Percentiles rank a stretch among this genome's conserved stretches.
Evolutionary conservation across 2,888 invertebrate species (phyloP).

Genomic region (Andrena bicolor): DNA sequence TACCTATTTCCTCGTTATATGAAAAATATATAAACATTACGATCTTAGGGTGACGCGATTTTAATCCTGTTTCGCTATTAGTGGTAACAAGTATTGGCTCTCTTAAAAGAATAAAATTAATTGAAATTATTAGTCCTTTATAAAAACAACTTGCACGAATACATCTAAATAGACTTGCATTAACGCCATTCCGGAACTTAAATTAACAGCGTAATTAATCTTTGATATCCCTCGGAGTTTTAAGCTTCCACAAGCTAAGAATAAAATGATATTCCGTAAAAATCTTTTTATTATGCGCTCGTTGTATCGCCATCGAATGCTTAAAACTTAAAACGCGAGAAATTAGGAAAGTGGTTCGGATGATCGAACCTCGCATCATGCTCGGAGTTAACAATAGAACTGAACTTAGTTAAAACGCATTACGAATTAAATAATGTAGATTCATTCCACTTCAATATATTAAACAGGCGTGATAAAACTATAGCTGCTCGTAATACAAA

Average conservation of each 20-base stretch:
- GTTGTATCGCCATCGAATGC: constrained; percentile 8
- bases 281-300: constrained; percentile 21
- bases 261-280: constrained; percentile 29
- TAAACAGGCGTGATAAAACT: constrained; percentile 52
- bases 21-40: constrained; percentile 34
- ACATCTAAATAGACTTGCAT: constrained; percentile 35
- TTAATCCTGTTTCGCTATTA: constrained; percentile 16
- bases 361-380: constrained; percentile 10
- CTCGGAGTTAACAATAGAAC: constrained; percentile 25
- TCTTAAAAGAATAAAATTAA: constrained; percentile 33
- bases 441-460: constrained; percentile 43
- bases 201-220: constrained; percentile 38
- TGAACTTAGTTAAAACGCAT: constrained; percentile 36
- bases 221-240: constrained; percentile 26
- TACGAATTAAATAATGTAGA: constrained; percentile 44
- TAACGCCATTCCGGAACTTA: constrained; percentile 25
- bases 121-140: constrained; percentile 27
- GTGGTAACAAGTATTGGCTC: constrained; percentile 10
- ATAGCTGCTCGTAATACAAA: constrained; percentile 48
- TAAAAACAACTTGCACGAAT: constrained; percentile 25
- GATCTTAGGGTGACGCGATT: neutral
- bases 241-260: constrained; percentile 5
- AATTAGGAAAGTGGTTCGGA: constrained; percentile 13
- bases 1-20: constrained; percentile 4
- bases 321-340: constrained; percentile 10